Percentiles rank a stretch among this genome's conserved stretches.
Evolutionary conservation across 2,113 vertebrate genomes (phyloP).

Genomic region (Toxotes jaculatrix): DNA sequence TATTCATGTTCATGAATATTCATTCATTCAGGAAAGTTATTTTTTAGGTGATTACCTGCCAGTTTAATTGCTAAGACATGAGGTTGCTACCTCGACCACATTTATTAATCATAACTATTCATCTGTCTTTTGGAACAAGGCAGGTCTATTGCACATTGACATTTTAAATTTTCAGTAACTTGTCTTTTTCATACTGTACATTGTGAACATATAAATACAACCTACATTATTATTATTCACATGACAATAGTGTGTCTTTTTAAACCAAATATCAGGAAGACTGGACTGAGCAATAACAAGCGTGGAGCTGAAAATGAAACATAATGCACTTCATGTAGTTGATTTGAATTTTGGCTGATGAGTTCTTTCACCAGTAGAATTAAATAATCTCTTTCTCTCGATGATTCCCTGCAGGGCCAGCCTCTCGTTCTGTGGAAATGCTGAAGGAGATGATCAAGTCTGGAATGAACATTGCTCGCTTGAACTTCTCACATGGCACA

Average conservation of each 20-base stretch:
- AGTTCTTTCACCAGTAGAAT: neutral
- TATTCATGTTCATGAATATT: neutral
- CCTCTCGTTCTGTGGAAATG: slow-evolving; percentile 92
- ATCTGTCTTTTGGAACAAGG: no score
- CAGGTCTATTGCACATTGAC: no score
- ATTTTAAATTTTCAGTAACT: no score
- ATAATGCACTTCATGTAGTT: neutral
- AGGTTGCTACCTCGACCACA: neutral
- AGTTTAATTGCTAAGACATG: neutral
- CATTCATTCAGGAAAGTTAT: neutral
- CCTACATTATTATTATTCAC: neutral
- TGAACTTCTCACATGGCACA: slow-evolving; percentile 98
- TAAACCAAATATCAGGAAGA: no score
- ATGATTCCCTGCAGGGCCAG: slow-evolving; percentile 87
- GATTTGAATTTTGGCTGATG: neutral
- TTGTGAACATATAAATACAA: neutral
- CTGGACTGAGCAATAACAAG: neutral
- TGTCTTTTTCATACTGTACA: no score
- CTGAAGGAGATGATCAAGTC: slow-evolving; percentile 99
- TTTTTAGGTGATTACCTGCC: no score
- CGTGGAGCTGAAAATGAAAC: neutral
- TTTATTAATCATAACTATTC: neutral
- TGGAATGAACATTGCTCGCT: slow-evolving; percentile 97
- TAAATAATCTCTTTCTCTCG: neutral
- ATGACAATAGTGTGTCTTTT: neutral